Evolutionary conservation across 2,113 vertebrate genomes (phyloP).

Genomic region (Myotis lucifugus): DNA sequence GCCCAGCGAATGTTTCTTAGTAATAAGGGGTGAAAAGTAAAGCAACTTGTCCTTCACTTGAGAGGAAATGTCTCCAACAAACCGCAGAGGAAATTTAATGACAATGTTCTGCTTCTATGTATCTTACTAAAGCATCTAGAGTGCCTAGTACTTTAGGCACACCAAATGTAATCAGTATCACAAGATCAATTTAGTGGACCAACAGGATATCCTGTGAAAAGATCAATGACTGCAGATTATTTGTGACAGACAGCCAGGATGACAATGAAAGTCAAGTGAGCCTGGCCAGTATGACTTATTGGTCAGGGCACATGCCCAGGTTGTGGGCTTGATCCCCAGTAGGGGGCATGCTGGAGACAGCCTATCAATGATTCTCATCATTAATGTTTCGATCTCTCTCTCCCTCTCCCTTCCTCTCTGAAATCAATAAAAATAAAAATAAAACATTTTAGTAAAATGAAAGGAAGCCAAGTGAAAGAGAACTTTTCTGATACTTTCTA

Average conservation of each 20-base stretch:
- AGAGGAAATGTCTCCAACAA: conserved; percentile 1
- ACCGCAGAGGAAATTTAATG: background rate
- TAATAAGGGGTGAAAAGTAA: background rate
- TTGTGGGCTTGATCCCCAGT: too few species aligned
- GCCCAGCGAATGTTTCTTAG: background rate
- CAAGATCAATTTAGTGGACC: background rate
- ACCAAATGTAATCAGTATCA: background rate
- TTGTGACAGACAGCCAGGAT: background rate
- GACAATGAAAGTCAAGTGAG: background rate
- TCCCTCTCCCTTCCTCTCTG: too few species aligned
- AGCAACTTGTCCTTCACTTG: background rate
- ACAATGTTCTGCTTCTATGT: background rate
- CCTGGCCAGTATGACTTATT: too few species aligned
- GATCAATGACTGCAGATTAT: background rate
- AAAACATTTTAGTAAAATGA: too few species aligned
- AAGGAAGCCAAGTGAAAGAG: background rate
- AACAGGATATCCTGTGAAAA: background rate
- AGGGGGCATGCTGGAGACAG: too few species aligned
- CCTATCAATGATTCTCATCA: too few species aligned
- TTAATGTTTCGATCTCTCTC: too few species aligned
- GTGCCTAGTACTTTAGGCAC: background rate
- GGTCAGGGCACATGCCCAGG: too few species aligned
- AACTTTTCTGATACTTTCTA: background rate
- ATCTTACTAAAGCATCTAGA: background rate
- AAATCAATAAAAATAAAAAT: too few species aligned